Conservation (phyloP, 2,888 invertebrate genomes). For the Elaeidobius kamerunicus region DNA sequence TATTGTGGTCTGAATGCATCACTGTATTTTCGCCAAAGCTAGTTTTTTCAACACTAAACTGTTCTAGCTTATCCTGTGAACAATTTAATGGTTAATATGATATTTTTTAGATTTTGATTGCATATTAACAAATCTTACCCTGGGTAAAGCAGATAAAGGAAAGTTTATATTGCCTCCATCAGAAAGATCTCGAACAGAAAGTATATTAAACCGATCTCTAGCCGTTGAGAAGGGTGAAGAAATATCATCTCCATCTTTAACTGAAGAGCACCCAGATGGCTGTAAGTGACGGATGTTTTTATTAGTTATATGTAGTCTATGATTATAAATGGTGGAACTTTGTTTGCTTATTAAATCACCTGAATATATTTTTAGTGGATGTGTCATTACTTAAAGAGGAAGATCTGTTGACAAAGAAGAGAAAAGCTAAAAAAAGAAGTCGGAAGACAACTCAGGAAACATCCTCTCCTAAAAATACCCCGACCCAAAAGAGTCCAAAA, state of each 20-base stretch:
- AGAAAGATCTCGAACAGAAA: constrained; percentile 77
- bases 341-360: neutral
- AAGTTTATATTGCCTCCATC: constrained; percentile 66
- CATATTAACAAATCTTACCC: constrained; percentile 79
- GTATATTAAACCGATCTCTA: constrained; percentile 79
- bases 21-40: too few relatives aligned
- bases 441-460: constrained; percentile 22
- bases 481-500: constrained; percentile 15
- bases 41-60: too few relatives aligned
- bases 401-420: constrained; percentile 65
- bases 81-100: too few relatives aligned
- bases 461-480: neutral
- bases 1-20: too few relatives aligned
- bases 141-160: constrained; percentile 70
- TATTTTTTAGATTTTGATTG: constrained; percentile 73
- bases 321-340: neutral
- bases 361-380: constrained; percentile 64
- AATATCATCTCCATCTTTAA: constrained; percentile 54
- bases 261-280: constrained; percentile 84
- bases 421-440: constrained; percentile 47
- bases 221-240: constrained; percentile 72
- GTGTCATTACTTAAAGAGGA: constrained; percentile 80
- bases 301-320: neutral
- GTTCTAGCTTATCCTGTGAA: too few relatives aligned
- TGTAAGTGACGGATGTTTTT: too few relatives aligned